Evolutionary conservation across 2,797 vertebrate species (phyloP).

Genomic region (Acridotheres tristis): DNA sequence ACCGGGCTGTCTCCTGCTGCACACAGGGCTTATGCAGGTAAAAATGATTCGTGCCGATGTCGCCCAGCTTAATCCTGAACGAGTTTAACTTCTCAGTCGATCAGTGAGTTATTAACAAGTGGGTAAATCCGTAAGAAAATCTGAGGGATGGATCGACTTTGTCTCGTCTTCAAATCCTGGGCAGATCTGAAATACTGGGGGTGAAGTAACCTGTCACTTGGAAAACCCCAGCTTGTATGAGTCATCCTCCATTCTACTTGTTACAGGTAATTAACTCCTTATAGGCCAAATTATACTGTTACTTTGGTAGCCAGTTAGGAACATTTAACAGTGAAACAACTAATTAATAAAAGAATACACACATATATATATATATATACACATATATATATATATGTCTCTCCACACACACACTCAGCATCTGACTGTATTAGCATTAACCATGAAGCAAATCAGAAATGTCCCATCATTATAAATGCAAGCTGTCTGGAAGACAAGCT

Average conservation of each 20-base stretch:
- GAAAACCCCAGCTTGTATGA: neutral
- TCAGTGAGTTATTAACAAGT: neutral
- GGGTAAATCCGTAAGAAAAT: neutral
- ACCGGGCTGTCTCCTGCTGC: constrained; percentile 1
- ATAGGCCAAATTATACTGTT: constrained; percentile 29
- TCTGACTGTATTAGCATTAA: constrained; percentile 65
- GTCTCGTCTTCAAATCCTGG: constrained; percentile 12
- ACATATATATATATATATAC: neutral
- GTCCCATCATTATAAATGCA: constrained; percentile 51
- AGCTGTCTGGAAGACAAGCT: constrained; percentile 28
- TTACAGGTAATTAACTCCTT: constrained; percentile 36
- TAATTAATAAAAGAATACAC: neutral
- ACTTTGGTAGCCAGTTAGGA: constrained; percentile 50
- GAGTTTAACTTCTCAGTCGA: neutral
- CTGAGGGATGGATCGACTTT: neutral
- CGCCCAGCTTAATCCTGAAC: neutral
- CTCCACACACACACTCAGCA: neutral
- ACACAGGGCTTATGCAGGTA: neutral
- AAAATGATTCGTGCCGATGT: neutral
- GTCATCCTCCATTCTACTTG: constrained; percentile 22
- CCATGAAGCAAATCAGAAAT: constrained; percentile 42
- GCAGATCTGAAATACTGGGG: neutral
- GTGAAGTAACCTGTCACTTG: constrained; percentile 1
- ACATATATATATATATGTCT: neutral
- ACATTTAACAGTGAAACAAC: constrained; percentile 48